Evolutionary conservation across 2,113 vertebrate species (phyloP).

Genomic region (Leucoraja erinaceus): DNA sequence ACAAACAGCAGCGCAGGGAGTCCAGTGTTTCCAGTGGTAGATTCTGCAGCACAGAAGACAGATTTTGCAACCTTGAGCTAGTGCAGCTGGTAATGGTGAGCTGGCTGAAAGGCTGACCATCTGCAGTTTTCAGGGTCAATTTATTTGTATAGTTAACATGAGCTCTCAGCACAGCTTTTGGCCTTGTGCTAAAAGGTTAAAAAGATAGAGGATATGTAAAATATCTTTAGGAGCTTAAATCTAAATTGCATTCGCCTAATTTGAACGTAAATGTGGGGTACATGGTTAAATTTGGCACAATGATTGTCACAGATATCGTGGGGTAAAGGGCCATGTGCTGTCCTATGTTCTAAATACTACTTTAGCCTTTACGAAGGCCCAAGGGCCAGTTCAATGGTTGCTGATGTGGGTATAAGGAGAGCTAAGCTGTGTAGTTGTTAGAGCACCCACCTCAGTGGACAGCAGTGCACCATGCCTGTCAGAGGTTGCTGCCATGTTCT

Average conservation of each 20-base stretch:
- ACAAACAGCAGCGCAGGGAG: background rate
- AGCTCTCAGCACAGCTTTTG: background rate
- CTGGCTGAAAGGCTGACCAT: background rate
- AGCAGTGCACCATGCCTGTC: background rate
- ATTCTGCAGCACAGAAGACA: background rate
- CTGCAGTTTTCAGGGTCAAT: background rate
- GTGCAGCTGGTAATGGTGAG: background rate
- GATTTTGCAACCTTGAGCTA: background rate
- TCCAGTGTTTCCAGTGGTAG: background rate
- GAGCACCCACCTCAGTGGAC: background rate
- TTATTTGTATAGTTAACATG: background rate
- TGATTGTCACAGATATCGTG: too few relatives aligned
- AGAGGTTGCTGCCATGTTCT: background rate
- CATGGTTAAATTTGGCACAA: too few relatives aligned
- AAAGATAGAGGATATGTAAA: background rate
- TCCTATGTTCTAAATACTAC: background rate
- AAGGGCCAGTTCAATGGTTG: background rate
- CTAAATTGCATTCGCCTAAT: background rate
- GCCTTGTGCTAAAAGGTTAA: background rate
- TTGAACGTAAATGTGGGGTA: background rate
- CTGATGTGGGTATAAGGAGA: background rate
- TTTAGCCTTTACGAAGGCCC: background rate
- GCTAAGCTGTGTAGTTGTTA: background rate
- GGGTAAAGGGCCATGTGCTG: too few relatives aligned
- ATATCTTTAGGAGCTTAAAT: background rate